Evolutionary conservation across 2,113 vertebrate genomes (phyloP).

Genomic region (Peromyscus maniculatus): DNA sequence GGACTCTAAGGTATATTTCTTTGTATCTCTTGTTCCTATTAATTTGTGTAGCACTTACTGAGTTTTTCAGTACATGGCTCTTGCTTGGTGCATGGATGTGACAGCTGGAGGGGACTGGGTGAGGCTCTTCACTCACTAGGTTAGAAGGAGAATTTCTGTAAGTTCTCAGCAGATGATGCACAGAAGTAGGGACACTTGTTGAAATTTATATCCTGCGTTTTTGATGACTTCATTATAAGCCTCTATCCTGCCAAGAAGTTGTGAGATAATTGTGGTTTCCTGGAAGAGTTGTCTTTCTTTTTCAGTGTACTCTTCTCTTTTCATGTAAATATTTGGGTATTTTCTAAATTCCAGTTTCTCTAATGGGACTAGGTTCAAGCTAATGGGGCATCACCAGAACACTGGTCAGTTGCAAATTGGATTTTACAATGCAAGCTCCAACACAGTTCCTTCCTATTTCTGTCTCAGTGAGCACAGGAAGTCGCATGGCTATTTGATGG

Average conservation of each 20-base stretch:
- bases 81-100: background rate
- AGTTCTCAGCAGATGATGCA: background rate
- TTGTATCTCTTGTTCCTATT: background rate
- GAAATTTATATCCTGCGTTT: background rate
- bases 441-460: background rate
- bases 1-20: background rate
- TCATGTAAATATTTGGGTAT: background rate
- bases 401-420: background rate
- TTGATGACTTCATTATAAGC: background rate
- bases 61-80: background rate
- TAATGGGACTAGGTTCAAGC: background rate
- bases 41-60: background rate
- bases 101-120: background rate
- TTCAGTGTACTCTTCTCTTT: slow-evolving; percentile 14
- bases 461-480: background rate
- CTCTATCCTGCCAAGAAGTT: background rate
- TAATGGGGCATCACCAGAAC: background rate
- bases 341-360: background rate
- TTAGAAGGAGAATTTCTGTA: background rate
- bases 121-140: background rate
- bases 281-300: background rate
- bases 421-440: background rate
- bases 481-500: background rate
- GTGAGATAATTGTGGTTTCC: background rate
- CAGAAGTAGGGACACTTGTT: background rate